Conservation (phyloP, 2,113 vertebrate genomes). For the Brachirus orientalis region DNA sequence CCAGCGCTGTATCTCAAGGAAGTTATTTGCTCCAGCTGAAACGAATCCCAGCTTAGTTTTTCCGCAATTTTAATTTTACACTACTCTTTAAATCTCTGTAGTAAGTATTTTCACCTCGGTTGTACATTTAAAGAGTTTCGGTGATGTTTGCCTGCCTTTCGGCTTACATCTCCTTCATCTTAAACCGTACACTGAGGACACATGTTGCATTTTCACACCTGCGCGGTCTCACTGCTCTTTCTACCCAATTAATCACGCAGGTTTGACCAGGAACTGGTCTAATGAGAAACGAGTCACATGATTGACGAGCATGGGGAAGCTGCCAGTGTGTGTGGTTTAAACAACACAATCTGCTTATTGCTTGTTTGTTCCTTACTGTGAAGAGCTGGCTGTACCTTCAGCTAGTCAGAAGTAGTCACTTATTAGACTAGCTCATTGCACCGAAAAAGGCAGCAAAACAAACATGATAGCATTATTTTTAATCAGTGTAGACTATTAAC, state of each 20-base stretch:
- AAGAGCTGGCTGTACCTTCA: constrained; percentile 63
- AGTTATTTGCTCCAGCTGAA: neutral
- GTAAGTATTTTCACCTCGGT: neutral
- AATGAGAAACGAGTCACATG: constrained; percentile 72
- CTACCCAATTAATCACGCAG: constrained; percentile 70
- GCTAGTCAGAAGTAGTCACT: constrained; percentile 41
- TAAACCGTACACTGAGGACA: constrained; percentile 36
- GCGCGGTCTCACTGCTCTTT: constrained; percentile 52
- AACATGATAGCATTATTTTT: constrained; percentile 73
- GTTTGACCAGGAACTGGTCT: constrained; percentile 72
- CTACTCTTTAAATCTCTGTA: neutral
- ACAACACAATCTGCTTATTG: constrained; percentile 72
- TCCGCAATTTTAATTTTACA: neutral
- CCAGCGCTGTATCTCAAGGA: neutral
- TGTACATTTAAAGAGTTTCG: rapidly evolving
- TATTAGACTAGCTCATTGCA: constrained; percentile 30
- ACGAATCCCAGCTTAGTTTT: neutral
- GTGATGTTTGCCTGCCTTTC: neutral
- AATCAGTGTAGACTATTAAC: constrained; percentile 74
- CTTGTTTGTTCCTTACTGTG: constrained; percentile 68
- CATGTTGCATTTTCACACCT: constrained; percentile 69
- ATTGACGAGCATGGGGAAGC: constrained; percentile 65
- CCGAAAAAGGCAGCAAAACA: constrained; percentile 41
- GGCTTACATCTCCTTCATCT: neutral
- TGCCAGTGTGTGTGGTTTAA: constrained; percentile 55